Evolutionary conservation across 23 tunicate genomes (phyloP).

Genomic region (Clavelina lepadiformis): DNA sequence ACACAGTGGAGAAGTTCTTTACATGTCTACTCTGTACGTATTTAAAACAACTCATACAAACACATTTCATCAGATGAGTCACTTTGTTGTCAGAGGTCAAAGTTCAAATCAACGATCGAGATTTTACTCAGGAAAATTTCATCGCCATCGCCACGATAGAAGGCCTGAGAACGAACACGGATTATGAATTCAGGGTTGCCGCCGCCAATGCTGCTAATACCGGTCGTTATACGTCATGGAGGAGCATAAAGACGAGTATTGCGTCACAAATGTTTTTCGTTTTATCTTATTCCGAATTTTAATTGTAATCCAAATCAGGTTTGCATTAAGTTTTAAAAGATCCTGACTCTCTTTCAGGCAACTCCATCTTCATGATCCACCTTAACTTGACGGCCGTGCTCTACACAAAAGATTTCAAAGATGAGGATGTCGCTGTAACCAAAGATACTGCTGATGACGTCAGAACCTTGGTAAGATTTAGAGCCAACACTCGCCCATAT

Average conservation of each 20-base stretch:
- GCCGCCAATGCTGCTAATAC: constrained; percentile 29
- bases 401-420: constrained; percentile 3
- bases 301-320: background rate
- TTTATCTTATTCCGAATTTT: background rate
- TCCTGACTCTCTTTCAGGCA: constrained; percentile 27
- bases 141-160: constrained; percentile 13
- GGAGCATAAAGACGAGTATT: constrained; percentile 50
- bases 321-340: background rate
- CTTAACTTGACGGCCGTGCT: constrained; percentile 42
- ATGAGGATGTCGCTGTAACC: constrained; percentile 4
- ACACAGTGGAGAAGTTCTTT: too few relatives aligned
- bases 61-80: too few relatives aligned
- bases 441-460: constrained; percentile 4
- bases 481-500: too few relatives aligned
- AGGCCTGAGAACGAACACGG: constrained; percentile 30
- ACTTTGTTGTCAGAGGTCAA: constrained; percentile 27
- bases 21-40: background rate
- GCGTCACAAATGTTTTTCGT: background rate
- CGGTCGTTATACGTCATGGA: constrained; percentile 65
- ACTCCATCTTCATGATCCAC: constrained; percentile 29
- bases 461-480: constrained; percentile 11
- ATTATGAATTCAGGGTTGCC: constrained; percentile 63
- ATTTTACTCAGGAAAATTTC: constrained; percentile 43
- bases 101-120: constrained; percentile 22
- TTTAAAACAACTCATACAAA: too few relatives aligned